These are phyloP conservation scores for Lophius piscatorius DNA, from an alignment of 2,113 vertebrate species.

Conservation along the genomic window DNA sequence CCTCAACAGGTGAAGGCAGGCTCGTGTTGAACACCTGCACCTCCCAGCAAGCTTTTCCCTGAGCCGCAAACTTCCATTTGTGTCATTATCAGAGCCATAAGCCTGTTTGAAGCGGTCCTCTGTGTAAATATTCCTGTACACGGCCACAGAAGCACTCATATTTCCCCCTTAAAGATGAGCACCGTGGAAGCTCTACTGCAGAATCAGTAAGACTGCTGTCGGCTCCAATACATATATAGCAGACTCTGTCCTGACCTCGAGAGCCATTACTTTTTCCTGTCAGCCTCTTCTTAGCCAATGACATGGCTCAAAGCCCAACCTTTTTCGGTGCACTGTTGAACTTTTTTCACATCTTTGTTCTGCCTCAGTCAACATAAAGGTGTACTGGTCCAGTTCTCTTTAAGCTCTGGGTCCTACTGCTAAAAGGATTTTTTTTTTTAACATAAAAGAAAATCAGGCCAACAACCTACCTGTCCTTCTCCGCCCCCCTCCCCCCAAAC, in stretches of 20 bases:
- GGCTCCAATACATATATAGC: constrained; percentile 74
- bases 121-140: constrained; percentile 84
- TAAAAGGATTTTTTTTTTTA: constrained; percentile 20
- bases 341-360: constrained; percentile 60
- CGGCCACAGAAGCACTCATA: constrained; percentile 84
- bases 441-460: constrained; percentile 27
- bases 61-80: constrained; percentile 49
- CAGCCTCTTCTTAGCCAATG: constrained; percentile 70
- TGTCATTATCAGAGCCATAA: constrained; percentile 73
- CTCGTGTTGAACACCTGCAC: constrained; percentile 79
- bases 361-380: constrained; percentile 66
- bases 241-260: constrained; percentile 60
- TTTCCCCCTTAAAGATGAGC: constrained; percentile 23
- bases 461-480: constrained; percentile 15
- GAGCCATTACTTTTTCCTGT: constrained; percentile 77
- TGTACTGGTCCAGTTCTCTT: constrained; percentile 48
- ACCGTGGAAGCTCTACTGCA: not conserved
- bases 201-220: constrained; percentile 39
- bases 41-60: constrained; percentile 62
- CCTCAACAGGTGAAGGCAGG: constrained; percentile 77
- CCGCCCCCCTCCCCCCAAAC: constrained; percentile 10
- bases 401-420: constrained; percentile 81
- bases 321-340: constrained; percentile 63
- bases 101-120: constrained; percentile 85
- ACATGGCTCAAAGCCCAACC: constrained; percentile 56